Percentiles rank a stretch among this genome's conserved stretches.
Conservation (phyloP, 1,140 invertebrate species). For the Drosophila pseudoananassae region DNA sequence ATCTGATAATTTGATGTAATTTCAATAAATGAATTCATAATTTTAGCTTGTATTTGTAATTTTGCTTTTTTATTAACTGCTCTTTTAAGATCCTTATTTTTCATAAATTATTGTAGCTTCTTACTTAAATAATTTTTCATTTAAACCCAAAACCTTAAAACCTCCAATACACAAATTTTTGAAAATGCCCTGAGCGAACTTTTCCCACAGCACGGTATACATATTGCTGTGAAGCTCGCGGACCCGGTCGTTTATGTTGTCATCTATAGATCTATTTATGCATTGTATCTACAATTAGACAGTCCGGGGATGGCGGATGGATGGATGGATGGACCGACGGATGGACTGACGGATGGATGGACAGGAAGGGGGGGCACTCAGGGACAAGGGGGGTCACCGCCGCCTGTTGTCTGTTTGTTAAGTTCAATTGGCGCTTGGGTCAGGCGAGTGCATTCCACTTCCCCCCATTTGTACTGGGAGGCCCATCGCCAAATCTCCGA, state of each 20-base stretch:
- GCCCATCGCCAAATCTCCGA: conserved; percentile 2
- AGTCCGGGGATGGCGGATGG: conserved; percentile 19
- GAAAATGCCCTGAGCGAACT: conserved; percentile 10
- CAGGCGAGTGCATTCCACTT: conserved; percentile 80
- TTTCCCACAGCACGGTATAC: conserved; percentile 41
- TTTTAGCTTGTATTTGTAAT: too few species aligned
- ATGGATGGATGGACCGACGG: background rate
- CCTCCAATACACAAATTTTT: background rate
- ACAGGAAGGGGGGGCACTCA: too few species aligned
- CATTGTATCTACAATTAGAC: conserved; percentile 77
- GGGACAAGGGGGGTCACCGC: background rate
- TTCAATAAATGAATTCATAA: too few species aligned
- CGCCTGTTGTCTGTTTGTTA: conserved; percentile 73
- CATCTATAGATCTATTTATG: conserved; percentile 59
- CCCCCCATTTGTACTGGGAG: conserved; percentile 24
- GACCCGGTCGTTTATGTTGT: conserved; percentile 43
- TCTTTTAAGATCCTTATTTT: too few species aligned
- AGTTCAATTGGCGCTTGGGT: conserved; percentile 78
- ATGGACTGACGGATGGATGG: background rate
- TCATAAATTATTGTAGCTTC: too few species aligned
- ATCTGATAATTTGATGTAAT: too few species aligned
- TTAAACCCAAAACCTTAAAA: too few species aligned
- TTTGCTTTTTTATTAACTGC: too few species aligned
- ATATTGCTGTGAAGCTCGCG: conserved; percentile 4
- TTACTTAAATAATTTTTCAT: too few species aligned